Evolutionary conservation across 1,140 invertebrate species (phyloP), one percentile per base, ranked within the genome.

Genomic region (Eumeta japonica): DNA sequence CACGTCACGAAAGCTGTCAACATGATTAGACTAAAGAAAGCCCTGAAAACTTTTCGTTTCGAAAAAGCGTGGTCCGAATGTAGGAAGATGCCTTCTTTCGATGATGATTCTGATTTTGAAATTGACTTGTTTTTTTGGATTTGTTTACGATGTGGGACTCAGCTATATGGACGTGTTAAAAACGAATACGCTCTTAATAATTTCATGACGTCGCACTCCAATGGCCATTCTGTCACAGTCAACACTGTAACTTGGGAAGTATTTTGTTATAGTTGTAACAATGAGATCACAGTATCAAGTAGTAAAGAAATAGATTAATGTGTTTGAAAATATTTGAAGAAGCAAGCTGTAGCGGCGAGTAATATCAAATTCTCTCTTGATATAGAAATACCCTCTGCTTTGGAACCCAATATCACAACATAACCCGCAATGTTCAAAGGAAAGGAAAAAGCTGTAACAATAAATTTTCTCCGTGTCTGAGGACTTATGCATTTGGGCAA

Each of bases 401-500:
- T 57, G 44, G 65, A 67, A 37, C 54, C 49, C 36, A 50, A 61
- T 40, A 47, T 58, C 28, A 65, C 60, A 43, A 50, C 45, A 41
- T 63, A 70, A 31, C 19, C 42, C 16, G 28, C 16, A 24, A 9
- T 36, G 32, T 40, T 39, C 0, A 72, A 74, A 46, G 50, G 52
- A 3, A 74, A 72, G 49, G 60, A 74, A 32, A 70, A 68, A 38
- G 50, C 55, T 2, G 55, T 60, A 15, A 48, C 48, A 11, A 47
- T 54, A 15, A 60, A 46, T 29, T 56, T 81, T 37, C 78, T 77
- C 0, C 59, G 81, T 12, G 79, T 83, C 0, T 72, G 82, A 75
- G 90, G 90, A 10, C 70, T 94, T 33, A 68, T 71, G 19, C 97
- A 97, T 80, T 77, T 97, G 62, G 94, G 94, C 38, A 96, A 97